Evolutionary conservation across 1,140 invertebrate genomes (phyloP).

Genomic region (Aphaenogaster ashmeadi): DNA sequence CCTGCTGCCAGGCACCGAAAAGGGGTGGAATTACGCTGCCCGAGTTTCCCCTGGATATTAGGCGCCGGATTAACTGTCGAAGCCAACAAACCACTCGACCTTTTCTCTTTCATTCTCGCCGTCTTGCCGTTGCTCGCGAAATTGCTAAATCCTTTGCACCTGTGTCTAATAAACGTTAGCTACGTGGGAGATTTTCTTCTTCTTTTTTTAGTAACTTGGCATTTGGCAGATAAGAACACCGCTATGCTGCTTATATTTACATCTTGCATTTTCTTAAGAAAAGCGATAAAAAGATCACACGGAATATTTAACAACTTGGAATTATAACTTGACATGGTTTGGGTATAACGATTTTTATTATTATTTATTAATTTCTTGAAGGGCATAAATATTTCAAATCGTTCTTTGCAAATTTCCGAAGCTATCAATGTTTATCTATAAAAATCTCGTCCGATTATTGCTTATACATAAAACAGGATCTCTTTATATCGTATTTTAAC

Average conservation of each 20-base stretch:
- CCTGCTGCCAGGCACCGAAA: conserved; percentile 72
- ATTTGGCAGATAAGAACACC: background rate
- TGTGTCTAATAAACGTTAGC: conserved; percentile 26
- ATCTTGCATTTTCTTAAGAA: background rate
- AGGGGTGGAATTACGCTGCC: conserved; percentile 68
- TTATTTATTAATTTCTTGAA: background rate
- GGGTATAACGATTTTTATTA: background rate
- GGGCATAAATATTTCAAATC: background rate
- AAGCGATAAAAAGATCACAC: background rate
- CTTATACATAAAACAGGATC: background rate
- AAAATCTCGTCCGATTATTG: background rate
- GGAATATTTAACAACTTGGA: background rate
- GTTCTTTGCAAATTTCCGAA: background rate
- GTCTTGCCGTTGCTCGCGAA: conserved; percentile 3
- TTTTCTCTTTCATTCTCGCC: conserved; percentile 59
- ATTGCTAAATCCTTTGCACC: conserved; percentile 45
- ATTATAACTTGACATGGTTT: background rate
- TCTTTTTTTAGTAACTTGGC: background rate
- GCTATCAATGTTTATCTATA: background rate
- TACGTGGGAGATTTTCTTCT: background rate
- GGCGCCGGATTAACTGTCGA: conserved; percentile 81
- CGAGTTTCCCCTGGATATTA: conserved; percentile 80
- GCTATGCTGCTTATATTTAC: background rate
- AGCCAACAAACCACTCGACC: conserved; percentile 73
- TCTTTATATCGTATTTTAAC: conserved; percentile 21